Conservation (phyloP, 2,888 invertebrate genomes). For the Julus scandinavius region DNA sequence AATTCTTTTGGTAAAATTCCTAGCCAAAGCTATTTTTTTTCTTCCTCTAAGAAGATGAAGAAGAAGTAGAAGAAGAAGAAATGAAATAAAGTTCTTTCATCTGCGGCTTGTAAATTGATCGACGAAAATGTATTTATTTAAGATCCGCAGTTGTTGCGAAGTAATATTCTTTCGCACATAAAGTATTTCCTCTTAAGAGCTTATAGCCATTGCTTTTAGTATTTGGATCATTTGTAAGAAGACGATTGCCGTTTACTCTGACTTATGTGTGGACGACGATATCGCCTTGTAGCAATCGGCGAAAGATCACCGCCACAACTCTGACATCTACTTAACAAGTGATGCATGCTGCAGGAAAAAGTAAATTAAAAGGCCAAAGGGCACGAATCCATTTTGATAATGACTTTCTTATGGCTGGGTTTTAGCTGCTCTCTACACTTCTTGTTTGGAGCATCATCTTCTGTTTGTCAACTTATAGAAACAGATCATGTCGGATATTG, state of each 20-base stretch:
- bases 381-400: background rate
- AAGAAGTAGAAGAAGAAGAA: background rate
- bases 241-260: background rate
- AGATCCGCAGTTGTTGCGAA: background rate
- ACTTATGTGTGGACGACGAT: background rate
- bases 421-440: too few species aligned
- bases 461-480: too few species aligned
- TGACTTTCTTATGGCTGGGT: too few species aligned
- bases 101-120: background rate
- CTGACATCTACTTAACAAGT: background rate
- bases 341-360: background rate
- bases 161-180: constrained; percentile 21
- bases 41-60: background rate
- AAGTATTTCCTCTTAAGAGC: constrained; percentile 27
- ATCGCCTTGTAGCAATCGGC: background rate
- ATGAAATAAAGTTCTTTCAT: background rate
- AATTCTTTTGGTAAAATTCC: too few species aligned
- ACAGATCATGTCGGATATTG: too few species aligned
- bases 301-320: background rate
- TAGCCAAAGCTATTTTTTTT: too few species aligned
- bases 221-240: constrained; percentile 19
- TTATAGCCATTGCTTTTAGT: constrained; percentile 3
- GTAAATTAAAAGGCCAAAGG: background rate
- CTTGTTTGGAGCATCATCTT: too few species aligned
- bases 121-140: constrained; percentile 33